Conservation (phyloP, 2,797 vertebrate species). For the Hybognathus amarus region DNA sequence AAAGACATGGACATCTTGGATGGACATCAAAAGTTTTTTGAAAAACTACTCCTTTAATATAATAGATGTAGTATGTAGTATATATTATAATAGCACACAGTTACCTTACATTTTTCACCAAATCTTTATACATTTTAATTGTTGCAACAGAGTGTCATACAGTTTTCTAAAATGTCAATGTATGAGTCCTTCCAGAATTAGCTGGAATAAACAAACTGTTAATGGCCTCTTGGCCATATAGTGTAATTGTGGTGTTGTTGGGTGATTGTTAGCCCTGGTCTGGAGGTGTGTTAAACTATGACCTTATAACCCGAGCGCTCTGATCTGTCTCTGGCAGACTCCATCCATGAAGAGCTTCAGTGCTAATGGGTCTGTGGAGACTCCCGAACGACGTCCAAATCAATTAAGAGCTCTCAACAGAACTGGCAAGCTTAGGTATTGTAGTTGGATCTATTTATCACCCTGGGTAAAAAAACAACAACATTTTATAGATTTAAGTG, state of each 20-base stretch:
- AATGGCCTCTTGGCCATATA: background rate
- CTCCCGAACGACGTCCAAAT: slow-evolving; percentile 81
- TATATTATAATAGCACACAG: too few relatives aligned
- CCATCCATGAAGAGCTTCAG: slow-evolving; percentile 69
- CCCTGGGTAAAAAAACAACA: background rate
- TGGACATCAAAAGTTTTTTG: too few relatives aligned
- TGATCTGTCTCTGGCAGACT: slow-evolving; percentile 61
- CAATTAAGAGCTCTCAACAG: slow-evolving; percentile 81
- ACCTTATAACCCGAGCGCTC: background rate
- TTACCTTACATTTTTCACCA: too few relatives aligned
- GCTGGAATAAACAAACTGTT: background rate
- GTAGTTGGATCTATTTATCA: background rate
- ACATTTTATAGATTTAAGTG: background rate
- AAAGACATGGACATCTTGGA: too few relatives aligned
- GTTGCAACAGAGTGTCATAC: background rate
- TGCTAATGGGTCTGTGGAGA: slow-evolving; percentile 79
- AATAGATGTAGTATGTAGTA: too few relatives aligned
- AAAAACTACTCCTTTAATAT: too few relatives aligned
- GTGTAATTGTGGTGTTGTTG: background rate
- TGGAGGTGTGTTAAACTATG: background rate
- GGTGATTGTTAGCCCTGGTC: background rate
- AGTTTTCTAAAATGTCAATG: background rate
- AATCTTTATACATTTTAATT: too few relatives aligned
- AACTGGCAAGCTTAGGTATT: slow-evolving; percentile 84
- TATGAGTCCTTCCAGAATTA: too few relatives aligned